Conservation (phyloP, 2,888 invertebrate genomes). For the Anoplius nigerrimus region DNA sequence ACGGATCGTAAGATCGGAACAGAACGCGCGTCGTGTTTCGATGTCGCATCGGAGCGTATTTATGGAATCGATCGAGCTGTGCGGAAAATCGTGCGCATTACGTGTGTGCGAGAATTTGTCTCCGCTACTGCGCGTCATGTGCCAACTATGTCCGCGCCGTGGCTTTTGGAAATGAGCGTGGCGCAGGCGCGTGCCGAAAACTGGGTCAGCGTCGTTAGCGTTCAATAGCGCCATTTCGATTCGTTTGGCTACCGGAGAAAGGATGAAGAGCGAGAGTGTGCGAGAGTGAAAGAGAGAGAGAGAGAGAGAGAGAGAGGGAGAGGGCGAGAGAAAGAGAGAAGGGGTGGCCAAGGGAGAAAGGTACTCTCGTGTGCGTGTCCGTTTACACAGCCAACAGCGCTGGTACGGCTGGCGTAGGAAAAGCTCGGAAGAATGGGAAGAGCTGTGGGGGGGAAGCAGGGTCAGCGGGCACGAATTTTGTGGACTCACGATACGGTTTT, state of each 20-base stretch:
- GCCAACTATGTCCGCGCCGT: slow-evolving; percentile 22
- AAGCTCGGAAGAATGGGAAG: neutral
- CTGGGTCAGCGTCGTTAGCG: slow-evolving; percentile 67
- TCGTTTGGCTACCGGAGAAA: slow-evolving; percentile 34
- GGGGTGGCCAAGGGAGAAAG: neutral
- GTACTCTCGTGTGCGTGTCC: too few relatives aligned
- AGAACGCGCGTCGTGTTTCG: neutral
- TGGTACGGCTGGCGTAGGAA: too few relatives aligned
- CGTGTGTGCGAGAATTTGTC: slow-evolving; percentile 27
- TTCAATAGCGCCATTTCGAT: slow-evolving; percentile 50
- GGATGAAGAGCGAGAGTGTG: slow-evolving; percentile 8
- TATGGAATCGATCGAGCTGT: neutral
- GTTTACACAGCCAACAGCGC: neutral
- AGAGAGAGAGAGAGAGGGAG: slow-evolving; percentile 14
- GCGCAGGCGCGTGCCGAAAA: slow-evolving; percentile 48
- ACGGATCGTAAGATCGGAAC: too few relatives aligned
- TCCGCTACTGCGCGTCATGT: slow-evolving; percentile 21
- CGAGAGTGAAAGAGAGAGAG: slow-evolving; percentile 9
- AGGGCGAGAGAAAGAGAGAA: slow-evolving; percentile 1
- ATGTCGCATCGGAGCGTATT: neutral
- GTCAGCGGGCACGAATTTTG: too few relatives aligned
- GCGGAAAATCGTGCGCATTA: slow-evolving; percentile 7
- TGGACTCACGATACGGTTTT: slow-evolving; percentile 14
- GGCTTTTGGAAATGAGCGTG: slow-evolving; percentile 39
- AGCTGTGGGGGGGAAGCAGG: too few relatives aligned